Evolutionary conservation across 1,140 invertebrate genomes (phyloP).

Genomic region (Zaprionus camerounensis): DNA sequence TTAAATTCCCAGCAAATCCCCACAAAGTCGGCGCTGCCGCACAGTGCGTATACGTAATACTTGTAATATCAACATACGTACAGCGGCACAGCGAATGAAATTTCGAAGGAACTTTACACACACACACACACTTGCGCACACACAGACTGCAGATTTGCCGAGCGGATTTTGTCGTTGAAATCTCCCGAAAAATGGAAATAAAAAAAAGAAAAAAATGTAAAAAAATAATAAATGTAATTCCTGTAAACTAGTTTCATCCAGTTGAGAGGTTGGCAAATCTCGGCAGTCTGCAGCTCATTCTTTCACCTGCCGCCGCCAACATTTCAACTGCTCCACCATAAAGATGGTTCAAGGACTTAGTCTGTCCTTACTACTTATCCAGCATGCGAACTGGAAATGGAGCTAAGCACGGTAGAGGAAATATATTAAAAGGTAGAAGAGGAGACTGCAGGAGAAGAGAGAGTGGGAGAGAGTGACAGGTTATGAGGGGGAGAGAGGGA

Average conservation of each 20-base stretch:
- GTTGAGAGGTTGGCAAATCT: constrained; percentile 20
- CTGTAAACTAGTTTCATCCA: constrained; percentile 26
- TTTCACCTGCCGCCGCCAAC: constrained; percentile 8
- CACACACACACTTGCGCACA: constrained; percentile 2
- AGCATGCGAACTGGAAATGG: background rate
- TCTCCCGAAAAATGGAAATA: background rate
- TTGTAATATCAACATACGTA: constrained; percentile 57
- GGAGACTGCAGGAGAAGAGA: background rate
- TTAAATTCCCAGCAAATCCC: constrained; percentile 42
- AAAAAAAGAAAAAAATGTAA: background rate
- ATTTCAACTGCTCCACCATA: background rate
- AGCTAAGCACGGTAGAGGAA: background rate
- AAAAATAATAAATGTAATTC: constrained; percentile 12
- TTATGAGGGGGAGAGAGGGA: too few relatives aligned
- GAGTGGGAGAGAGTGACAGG: background rate
- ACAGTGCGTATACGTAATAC: constrained; percentile 61
- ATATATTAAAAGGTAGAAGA: background rate
- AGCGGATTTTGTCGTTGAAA: constrained; percentile 26
- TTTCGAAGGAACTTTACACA: constrained; percentile 7
- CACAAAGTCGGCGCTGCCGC: constrained; percentile 3
- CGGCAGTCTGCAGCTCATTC: constrained; percentile 2
- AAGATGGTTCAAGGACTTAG: background rate
- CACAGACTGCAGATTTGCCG: constrained; percentile 1
- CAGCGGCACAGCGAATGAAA: background rate
- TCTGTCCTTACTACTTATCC: background rate